These are phyloP conservation scores for Melipona quadrifasciata DNA, from an alignment of 1,140 invertebrate genomes.

Conservation along the genomic window DNA sequence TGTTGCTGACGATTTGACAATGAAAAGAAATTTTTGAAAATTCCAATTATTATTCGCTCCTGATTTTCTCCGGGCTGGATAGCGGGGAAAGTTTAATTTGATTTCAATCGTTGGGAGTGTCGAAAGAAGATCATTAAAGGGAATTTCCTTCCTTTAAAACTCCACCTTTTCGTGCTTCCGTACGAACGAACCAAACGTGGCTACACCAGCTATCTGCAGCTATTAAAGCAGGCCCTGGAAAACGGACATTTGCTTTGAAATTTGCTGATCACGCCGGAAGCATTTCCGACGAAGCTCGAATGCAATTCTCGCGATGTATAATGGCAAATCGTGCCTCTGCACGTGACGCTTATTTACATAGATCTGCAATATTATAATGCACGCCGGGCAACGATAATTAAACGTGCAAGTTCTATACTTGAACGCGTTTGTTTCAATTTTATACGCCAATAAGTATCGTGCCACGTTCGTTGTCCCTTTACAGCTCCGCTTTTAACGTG, in stretches of 20 bases:
- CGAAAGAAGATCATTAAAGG: no score
- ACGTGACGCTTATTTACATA: constrained; percentile 21
- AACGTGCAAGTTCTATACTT: neutral
- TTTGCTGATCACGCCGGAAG: constrained; percentile 1
- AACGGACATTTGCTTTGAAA: constrained; percentile 1
- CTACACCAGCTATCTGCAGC: neutral
- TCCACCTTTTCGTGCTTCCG: neutral
- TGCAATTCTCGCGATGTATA: neutral
- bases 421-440: neutral
- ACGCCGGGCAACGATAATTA: neutral
- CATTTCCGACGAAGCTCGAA: constrained; percentile 2
- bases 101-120: no score
- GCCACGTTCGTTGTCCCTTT: accelerated
- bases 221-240: neutral
- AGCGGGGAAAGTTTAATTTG: no score
- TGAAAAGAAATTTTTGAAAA: no score
- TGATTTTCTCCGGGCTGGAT: no score
- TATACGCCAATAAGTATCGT: neutral
- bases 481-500: no score
- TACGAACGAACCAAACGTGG: neutral
- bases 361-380: neutral
- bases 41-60: no score
- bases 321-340: neutral
- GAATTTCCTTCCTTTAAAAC: no score
- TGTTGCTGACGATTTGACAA: no score